Evolutionary conservation across 2,113 vertebrate genomes (phyloP).

Genomic region (Callopanchax toddi): DNA sequence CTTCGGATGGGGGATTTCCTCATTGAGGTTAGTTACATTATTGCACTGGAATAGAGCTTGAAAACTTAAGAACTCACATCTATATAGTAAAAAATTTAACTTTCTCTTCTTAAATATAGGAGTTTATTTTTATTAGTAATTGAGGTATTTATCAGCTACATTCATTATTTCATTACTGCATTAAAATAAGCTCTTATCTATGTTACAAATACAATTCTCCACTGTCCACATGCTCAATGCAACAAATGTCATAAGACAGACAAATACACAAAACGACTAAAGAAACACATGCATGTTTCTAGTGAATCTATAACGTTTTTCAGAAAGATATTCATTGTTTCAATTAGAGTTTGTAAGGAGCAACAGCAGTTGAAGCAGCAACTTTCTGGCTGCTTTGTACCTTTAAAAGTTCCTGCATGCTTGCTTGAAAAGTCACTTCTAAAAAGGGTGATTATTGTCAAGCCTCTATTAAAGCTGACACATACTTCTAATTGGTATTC

Average conservation of each 20-base stretch:
- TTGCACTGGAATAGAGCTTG: not conserved
- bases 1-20: constrained; percentile 95
- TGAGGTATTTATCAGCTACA: not conserved
- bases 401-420: constrained; percentile 19
- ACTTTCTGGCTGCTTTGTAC: constrained; percentile 7
- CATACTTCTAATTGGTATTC: constrained; percentile 57
- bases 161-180: not conserved
- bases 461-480: constrained; percentile 55
- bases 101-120: too few relatives aligned
- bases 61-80: too few relatives aligned
- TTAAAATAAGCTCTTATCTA: constrained; percentile 1
- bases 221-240: not conserved
- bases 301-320: too few relatives aligned
- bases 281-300: not conserved
- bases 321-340: too few relatives aligned
- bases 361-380: not conserved
- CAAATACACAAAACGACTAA: not conserved
- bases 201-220: not conserved
- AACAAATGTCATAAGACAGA: not conserved
- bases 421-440: constrained; percentile 21
- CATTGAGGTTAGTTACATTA: constrained; percentile 80
- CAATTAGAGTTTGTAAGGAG: not conserved
- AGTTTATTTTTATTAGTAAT: too few relatives aligned
- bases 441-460: constrained; percentile 34
- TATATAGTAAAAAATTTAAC: too few relatives aligned